Evolutionary conservation across 2,888 invertebrate species (phyloP).

Genomic region (Erebia aethiops): DNA sequence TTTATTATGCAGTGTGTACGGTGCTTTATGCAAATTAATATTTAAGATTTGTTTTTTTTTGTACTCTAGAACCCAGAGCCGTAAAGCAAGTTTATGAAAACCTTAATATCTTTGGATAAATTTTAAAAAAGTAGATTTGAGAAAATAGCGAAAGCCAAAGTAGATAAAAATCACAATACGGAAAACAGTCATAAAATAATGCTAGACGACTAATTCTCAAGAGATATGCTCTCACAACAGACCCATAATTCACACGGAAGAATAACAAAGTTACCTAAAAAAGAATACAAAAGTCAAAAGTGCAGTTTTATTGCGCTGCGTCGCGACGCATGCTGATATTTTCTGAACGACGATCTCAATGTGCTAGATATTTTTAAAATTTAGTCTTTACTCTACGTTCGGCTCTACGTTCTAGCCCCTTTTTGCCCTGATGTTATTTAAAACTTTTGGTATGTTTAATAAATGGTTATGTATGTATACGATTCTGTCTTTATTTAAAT

Average conservation of each 20-base stretch:
- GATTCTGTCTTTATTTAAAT: no score
- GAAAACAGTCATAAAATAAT: conserved; percentile 4
- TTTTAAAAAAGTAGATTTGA: background rate
- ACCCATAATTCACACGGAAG: conserved; percentile 43
- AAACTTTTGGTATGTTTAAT: no score
- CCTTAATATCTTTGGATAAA: background rate
- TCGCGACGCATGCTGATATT: conserved; percentile 41
- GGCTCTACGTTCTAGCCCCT: no score
- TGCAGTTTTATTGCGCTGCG: conserved; percentile 44
- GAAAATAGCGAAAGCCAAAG: background rate
- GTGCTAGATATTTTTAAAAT: no score
- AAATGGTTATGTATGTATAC: no score
- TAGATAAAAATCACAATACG: background rate
- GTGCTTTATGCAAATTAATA: background rate
- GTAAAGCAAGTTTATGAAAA: no score
- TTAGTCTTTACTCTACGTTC: no score
- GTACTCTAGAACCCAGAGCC: no score
- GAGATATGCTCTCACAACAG: conserved; percentile 35
- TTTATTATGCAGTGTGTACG: background rate
- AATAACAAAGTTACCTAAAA: conserved; percentile 32
- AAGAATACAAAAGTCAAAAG: conserved; percentile 39
- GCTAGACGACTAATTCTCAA: conserved; percentile 14
- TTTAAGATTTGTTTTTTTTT: background rate
- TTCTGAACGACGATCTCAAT: background rate
- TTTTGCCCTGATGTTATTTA: no score